Percentiles rank a stretch among this genome's conserved stretches.
These are phyloP conservation scores for Ceratina japonica DNA, from an alignment of 1,140 invertebrate species.

Conservation along the genomic window DNA sequence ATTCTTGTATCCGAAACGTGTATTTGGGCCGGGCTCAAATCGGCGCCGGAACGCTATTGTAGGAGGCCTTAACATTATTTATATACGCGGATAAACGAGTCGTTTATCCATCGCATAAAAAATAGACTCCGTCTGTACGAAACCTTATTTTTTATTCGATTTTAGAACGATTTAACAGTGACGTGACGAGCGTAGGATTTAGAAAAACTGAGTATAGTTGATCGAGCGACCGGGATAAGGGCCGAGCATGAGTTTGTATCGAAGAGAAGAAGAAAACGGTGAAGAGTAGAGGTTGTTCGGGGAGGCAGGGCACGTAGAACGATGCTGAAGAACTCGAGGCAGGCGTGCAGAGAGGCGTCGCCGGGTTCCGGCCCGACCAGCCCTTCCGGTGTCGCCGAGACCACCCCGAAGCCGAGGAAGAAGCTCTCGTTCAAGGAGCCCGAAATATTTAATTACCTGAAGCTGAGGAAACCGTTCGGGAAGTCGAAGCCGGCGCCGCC, in stretches of 20 bases:
- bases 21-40: too few species aligned
- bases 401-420: slow-evolving; percentile 86
- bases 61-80: too few species aligned
- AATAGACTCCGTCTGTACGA: too few species aligned
- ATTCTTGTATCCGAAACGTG: slow-evolving; percentile 27
- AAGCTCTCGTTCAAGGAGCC: slow-evolving; percentile 92
- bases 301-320: neutral
- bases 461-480: slow-evolving; percentile 68
- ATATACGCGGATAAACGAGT: too few species aligned
- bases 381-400: slow-evolving; percentile 66
- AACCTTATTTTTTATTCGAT: too few species aligned
- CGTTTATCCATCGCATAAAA: too few species aligned
- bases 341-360: slow-evolving; percentile 61
- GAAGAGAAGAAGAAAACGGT: neutral
- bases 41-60: too few species aligned
- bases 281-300: neutral
- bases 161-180: too few species aligned
- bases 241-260: too few species aligned
- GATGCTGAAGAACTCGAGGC: slow-evolving; percentile 65
- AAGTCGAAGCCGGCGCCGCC: slow-evolving; percentile 37
- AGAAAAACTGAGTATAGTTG: too few species aligned
- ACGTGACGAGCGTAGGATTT: too few species aligned
- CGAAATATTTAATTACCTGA: slow-evolving; percentile 82
- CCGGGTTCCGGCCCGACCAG: slow-evolving; percentile 64
- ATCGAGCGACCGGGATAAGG: too few species aligned